Evolutionary conservation across 2,888 invertebrate species (phyloP).

Genomic region (Caenorhabditis sp.): DNA sequence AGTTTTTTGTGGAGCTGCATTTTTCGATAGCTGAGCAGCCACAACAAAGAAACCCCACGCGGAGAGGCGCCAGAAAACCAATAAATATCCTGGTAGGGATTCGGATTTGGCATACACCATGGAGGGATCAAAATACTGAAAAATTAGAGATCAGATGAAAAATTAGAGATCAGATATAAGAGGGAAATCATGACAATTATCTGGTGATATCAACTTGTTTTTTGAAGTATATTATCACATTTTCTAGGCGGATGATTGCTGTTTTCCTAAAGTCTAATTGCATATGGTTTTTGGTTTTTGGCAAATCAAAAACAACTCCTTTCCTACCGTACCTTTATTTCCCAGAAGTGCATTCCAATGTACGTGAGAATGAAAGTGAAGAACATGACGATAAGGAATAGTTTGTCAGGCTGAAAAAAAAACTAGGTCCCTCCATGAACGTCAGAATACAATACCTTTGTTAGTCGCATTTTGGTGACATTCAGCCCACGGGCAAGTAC

Average conservation of each 20-base stretch:
- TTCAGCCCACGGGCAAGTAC: slow-evolving; percentile 68
- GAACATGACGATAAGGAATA: slow-evolving; percentile 49
- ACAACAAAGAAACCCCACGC: slow-evolving; percentile 92
- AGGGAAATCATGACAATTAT: no score
- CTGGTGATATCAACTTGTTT: no score
- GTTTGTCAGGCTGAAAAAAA: slow-evolving; percentile 47
- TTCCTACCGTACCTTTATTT: slow-evolving; percentile 70
- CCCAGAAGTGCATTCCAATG: slow-evolving; percentile 74
- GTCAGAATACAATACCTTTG: slow-evolving; percentile 29
- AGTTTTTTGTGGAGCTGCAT: slow-evolving; percentile 91
- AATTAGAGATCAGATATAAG: no score
- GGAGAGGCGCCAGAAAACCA: slow-evolving; percentile 81
- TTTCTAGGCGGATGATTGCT: no score
- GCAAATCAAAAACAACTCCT: no score
- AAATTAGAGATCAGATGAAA: slow-evolving; percentile 72
- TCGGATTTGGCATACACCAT: slow-evolving; percentile 93
- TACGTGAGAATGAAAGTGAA: slow-evolving; percentile 57
- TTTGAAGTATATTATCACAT: no score
- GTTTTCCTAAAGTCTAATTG: no score
- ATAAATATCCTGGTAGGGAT: slow-evolving; percentile 90
- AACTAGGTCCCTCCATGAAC: neutral
- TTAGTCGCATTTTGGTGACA: slow-evolving; percentile 68
- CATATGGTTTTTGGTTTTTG: no score
- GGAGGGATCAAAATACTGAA: slow-evolving; percentile 92
- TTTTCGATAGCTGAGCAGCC: slow-evolving; percentile 88